Evolutionary conservation across 2,888 invertebrate species (phyloP), one percentile per base, ranked within the genome.

Genomic region (Bombylius discolor): DNA sequence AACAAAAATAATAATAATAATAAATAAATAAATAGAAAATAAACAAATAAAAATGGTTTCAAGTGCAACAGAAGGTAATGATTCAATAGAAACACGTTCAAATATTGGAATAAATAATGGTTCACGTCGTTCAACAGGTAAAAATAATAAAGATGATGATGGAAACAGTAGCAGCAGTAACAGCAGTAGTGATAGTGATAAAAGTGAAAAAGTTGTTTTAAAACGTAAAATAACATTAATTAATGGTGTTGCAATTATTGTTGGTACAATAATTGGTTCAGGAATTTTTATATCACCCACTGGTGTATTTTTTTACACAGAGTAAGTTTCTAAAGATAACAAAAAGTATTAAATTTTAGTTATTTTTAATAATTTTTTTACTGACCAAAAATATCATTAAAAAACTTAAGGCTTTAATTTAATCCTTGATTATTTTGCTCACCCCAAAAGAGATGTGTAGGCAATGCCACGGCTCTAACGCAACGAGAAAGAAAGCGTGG

Each of bases 271-370:
- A 65, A 87, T 93, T 62, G 95, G 95, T 79, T 82, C 91, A 58
- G 95, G 95, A 53, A 94, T 95, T 64, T 95, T 95, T 72, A 86
- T 95, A 64, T 86, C 91, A 36, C 94, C 93, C n/a, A 86, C 89
- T 61, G 87, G 86, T 63, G 86, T 87, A 60, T 85, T 81, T 67
- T 65, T 70, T 56, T 77, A 80, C 64, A 85, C 84, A 47, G 77
- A 79, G 79, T 82, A 70, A 81, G 81, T 76, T 58, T 33, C 13
- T 4, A 32, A 51, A 23, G 23, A 23, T 23, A 23, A 49, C 1
- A 23, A 23, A 23, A 23, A 23, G 23, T 23, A 23, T 23, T 23
- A 23, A 23, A 23, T 23, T 23, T 23, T 3, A 23, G 23, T 23
- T 23, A 23, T 3, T 23, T 23, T 23, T 2, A 23, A 49, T 33